These are phyloP conservation scores for Musca domestica DNA, from an alignment of 1,140 invertebrate genomes.

Conservation along the genomic window DNA sequence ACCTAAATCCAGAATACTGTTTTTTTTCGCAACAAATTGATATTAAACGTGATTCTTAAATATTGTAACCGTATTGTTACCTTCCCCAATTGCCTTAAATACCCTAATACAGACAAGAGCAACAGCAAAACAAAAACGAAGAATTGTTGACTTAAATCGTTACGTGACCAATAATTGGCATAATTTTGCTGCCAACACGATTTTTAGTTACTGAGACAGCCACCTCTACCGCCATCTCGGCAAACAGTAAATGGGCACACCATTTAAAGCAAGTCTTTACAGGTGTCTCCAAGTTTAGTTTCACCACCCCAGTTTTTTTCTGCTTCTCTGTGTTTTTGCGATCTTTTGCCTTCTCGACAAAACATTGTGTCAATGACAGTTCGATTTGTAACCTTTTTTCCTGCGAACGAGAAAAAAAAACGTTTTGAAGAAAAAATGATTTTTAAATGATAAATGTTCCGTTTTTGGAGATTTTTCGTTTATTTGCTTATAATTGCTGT, in stretches of 20 bases:
- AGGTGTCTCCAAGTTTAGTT: constrained; percentile 6
- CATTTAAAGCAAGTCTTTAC: constrained; percentile 5
- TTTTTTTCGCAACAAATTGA: constrained; percentile 14
- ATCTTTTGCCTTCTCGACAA: constrained; percentile 11
- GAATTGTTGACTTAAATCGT: not conserved
- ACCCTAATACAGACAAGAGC: too few relatives aligned
- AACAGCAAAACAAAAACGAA: too few relatives aligned
- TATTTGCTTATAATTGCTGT: constrained; percentile 20
- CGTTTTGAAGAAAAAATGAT: not conserved
- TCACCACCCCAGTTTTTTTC: not conserved
- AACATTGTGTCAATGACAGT: constrained; percentile 20
- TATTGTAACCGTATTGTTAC: constrained; percentile 4
- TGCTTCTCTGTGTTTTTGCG: not conserved
- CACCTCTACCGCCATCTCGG: not conserved
- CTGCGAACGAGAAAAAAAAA: not conserved
- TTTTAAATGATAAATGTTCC: not conserved
- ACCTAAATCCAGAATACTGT: too few relatives aligned
- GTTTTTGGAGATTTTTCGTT: constrained; percentile 4
- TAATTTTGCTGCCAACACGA: constrained; percentile 15
- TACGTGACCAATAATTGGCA: constrained; percentile 21
- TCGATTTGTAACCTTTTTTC: constrained; percentile 13
- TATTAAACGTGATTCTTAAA: constrained; percentile 21
- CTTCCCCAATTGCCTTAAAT: too few relatives aligned
- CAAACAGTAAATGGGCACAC: not conserved
- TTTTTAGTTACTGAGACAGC: not conserved